Percentiles rank a stretch among this genome's conserved stretches.
Evolutionary conservation across 2,113 vertebrate species (phyloP).

Genomic region (Isurus oxyrinchus): DNA sequence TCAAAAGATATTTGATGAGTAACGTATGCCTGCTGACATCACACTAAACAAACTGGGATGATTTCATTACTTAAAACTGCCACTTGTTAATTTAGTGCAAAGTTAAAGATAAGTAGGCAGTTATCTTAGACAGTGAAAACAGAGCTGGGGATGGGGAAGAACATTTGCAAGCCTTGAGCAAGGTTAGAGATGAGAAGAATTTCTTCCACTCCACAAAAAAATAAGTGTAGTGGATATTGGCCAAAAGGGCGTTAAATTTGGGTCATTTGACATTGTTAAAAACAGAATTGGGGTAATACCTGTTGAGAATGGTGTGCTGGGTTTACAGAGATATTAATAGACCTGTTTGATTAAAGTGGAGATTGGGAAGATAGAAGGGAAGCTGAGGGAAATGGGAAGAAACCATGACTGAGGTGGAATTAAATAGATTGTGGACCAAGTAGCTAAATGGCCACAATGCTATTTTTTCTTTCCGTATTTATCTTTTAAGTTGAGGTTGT

Average conservation of each 20-base stretch:
- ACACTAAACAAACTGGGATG: constrained; percentile 29
- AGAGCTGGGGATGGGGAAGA: background rate
- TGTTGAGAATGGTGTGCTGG: background rate
- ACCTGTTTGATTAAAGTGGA: background rate
- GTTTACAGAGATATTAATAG: background rate
- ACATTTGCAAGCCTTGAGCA: background rate
- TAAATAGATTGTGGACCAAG: background rate
- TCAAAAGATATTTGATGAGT: constrained; percentile 29
- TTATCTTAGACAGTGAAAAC: background rate
- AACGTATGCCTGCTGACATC: constrained; percentile 33
- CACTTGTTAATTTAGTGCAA: background rate
- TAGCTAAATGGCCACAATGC: background rate
- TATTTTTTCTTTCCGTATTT: background rate
- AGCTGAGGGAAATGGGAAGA: background rate
- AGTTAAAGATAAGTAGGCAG: background rate
- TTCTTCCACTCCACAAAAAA: background rate
- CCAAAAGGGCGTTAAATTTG: background rate
- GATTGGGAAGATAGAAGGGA: background rate
- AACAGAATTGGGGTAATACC: background rate
- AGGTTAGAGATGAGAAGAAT: background rate
- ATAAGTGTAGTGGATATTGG: background rate
- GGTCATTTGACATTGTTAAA: background rate
- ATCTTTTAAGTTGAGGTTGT: background rate
- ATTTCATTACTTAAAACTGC: background rate
- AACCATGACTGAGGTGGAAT: background rate